Evolutionary conservation across 2,113 vertebrate species (phyloP), one percentile per base, ranked within the genome.

Genomic region (Cottus gobio): DNA sequence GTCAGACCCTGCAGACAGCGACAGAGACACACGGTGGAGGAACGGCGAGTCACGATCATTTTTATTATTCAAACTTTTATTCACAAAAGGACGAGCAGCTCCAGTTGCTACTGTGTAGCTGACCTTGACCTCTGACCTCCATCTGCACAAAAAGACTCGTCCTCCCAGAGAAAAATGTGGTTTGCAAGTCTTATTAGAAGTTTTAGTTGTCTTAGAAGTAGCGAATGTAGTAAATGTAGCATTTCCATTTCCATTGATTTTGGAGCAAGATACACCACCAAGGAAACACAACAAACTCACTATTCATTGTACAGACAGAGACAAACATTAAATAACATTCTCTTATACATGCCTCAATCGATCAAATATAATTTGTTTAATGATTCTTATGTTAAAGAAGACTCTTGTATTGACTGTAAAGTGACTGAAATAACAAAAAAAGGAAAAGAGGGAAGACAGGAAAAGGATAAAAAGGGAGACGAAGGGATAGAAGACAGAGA

Each of bases 1-100:
- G 95, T 93, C 86, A 98, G 94, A 61, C 97, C 97, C 97, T 97
- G 90, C 73, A 75, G 78, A 85, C 63, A 50, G 57, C 28, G 63
- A 84, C 71, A 79, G 50, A 79, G 65, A 82, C 70, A 80, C 34
- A 61, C 28, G 10, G 39, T 87, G 54, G 81, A 79, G 75, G 69
- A 79, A 69, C n/a, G 24, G 46, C 61, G 52, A 77, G 71, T 72
- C 12, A 54, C 30, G 11, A 52, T 67, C 9, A 54, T 60, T 36
- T 20, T 26, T 61, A 28, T 65, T 50, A 50, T 26, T 36, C 22
- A 30, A n/a, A 77, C 7, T 44, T 10, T 76, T 4, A 5, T 66
- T 70, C 78, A 26, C 26, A 37, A 71, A 56, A 58, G 37, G 26
- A 66, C 31, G 28, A 24, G 50, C 22, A n/a, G 22, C 22, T 69